phyloP scores from a whole-genome alignment of 1,140 invertebrate species.

The Antheraea mylitta region DNA sequence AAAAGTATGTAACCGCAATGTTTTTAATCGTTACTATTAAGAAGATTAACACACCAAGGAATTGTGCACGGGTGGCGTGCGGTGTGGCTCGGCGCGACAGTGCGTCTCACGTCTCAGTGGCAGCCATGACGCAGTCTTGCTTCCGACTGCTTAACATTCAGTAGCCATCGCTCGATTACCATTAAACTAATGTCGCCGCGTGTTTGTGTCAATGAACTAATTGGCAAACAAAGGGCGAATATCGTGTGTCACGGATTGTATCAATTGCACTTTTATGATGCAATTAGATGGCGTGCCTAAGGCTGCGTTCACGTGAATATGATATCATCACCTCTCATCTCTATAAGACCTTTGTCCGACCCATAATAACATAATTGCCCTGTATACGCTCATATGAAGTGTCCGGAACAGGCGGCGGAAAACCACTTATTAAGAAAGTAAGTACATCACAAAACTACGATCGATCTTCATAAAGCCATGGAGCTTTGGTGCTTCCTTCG shows the following conservation, averaged over 20 bases:
- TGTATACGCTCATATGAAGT: no score
- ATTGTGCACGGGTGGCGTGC: no score
- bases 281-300: background rate
- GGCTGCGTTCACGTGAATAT: no score
- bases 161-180: constrained; percentile 24
- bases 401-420: no score
- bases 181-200: constrained; percentile 34
- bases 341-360: no score
- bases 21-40: background rate
- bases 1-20: background rate
- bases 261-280: constrained; percentile 1
- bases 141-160: constrained; percentile 35
- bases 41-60: background rate
- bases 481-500: no score
- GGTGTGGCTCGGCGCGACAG: background rate
- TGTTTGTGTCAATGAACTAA: constrained; percentile 57
- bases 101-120: background rate
- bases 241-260: background rate
- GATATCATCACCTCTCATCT: no score
- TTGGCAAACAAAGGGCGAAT: constrained; percentile 41
- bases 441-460: background rate
- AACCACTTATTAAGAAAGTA: no score
- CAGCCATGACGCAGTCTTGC: constrained; percentile 6
- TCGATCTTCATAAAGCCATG: background rate
- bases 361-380: no score